Conservation (phyloP, 1,140 invertebrate genomes). For the Pseudachorutes palmiensis region DNA sequence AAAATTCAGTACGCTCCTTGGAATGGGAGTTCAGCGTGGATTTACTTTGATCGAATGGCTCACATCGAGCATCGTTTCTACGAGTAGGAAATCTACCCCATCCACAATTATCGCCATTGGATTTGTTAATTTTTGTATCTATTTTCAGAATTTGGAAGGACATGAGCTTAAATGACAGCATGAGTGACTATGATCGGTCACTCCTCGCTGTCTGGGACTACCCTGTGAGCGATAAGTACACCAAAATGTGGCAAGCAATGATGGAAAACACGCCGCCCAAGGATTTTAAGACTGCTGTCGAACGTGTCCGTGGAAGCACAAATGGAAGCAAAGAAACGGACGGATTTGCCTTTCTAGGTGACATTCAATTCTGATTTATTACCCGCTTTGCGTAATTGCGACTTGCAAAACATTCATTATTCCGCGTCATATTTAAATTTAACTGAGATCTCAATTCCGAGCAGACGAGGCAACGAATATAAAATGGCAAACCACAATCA, state of each 20-base stretch:
- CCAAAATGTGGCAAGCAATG: slow-evolving; percentile 98
- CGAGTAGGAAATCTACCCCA: slow-evolving; percentile 61
- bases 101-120: not conserved
- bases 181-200: slow-evolving; percentile 77
- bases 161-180: slow-evolving; percentile 88
- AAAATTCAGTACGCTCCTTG: slow-evolving; percentile 89
- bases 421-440: not conserved
- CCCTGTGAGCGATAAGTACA: slow-evolving; percentile 95
- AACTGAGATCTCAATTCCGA: not conserved
- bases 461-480: slow-evolving; percentile 85
- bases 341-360: slow-evolving; percentile 85
- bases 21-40: slow-evolving; percentile 73
- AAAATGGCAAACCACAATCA: slow-evolving; percentile 72
- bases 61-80: slow-evolving; percentile 91
- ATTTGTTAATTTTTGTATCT: slow-evolving; percentile 14
- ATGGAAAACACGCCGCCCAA: slow-evolving; percentile 73
- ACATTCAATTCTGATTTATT: no score
- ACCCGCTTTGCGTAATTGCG: no score
- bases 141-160: slow-evolving; percentile 87
- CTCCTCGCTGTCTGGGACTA: slow-evolving; percentile 98
- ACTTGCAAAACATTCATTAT: no score
- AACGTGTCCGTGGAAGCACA: slow-evolving; percentile 60
- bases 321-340: slow-evolving; percentile 50
- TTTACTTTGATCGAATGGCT: slow-evolving; percentile 92
- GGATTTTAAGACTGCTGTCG: slow-evolving; percentile 65